Conservation (phyloP, 2,797 vertebrate species). For the Pseudomugil tenellus region DNA sequence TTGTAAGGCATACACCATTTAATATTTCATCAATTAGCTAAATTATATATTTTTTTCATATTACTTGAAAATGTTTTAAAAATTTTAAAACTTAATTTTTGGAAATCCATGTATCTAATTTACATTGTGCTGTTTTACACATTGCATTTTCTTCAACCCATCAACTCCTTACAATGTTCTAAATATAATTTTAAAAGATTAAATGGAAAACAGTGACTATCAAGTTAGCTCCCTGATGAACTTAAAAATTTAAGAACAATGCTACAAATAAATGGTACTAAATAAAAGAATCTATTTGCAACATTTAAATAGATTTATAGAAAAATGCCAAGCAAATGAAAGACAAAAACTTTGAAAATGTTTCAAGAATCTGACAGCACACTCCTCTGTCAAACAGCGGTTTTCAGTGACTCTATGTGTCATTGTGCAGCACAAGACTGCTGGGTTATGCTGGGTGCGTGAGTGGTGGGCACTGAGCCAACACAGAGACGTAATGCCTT, state of each 20-base stretch:
- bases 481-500: conserved; percentile 34
- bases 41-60: neutral
- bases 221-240: neutral
- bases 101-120: neutral
- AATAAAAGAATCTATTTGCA: conserved; percentile 32
- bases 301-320: conserved; percentile 26
- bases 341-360: conserved; percentile 37
- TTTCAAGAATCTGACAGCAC: conserved; percentile 39
- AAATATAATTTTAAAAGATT: neutral
- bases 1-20: neutral
- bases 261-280: conserved; percentile 24
- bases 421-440: conserved; percentile 30
- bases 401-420: conserved; percentile 40
- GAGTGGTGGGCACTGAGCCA: conserved; percentile 51
- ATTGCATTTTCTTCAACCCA: too few species aligned
- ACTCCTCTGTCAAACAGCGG: conserved; percentile 49
- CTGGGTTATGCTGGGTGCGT: conserved; percentile 41
- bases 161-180: too few species aligned
- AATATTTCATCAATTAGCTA: neutral
- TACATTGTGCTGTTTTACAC: neutral
- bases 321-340: conserved; percentile 52
- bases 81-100: too few species aligned
- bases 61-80: neutral
- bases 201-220: conserved; percentile 7
- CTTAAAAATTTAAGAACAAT: conserved; percentile 35